Conservation (phyloP, 2,888 invertebrate genomes). For the Pasiphila rectangulata region DNA sequence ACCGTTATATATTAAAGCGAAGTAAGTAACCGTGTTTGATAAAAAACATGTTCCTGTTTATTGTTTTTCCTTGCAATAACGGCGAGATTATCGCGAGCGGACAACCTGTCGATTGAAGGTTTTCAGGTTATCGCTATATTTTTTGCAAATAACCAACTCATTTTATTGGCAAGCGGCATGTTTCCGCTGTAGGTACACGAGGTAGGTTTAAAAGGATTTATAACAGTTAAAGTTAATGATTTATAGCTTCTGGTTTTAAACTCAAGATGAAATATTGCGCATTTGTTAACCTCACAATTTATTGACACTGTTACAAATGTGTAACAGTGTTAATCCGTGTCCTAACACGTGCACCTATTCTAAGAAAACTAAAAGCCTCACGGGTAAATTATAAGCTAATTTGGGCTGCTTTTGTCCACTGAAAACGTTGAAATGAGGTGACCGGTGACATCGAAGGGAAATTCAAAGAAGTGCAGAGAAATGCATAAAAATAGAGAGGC, state of each 20-base stretch:
- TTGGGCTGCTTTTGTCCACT: neutral
- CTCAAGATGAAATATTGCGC: constrained; percentile 6
- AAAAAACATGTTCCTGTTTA: constrained; percentile 37
- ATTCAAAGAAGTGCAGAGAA: constrained; percentile 23
- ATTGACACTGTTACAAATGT: neutral
- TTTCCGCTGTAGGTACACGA: constrained; percentile 27
- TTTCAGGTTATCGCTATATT: constrained; percentile 26
- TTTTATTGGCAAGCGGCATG: constrained; percentile 16
- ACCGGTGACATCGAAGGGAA: constrained; percentile 16
- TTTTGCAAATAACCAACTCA: constrained; percentile 23
- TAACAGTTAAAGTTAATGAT: constrained; percentile 24
- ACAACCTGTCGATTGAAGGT: constrained; percentile 26
- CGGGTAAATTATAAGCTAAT: neutral
- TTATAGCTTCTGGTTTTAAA: constrained; percentile 24
- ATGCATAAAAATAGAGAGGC: constrained; percentile 24
- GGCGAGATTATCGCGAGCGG: constrained; percentile 27
- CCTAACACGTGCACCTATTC: no score
- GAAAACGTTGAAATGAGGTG: constrained; percentile 9
- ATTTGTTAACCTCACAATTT: constrained; percentile 1
- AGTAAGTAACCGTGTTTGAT: constrained; percentile 31
- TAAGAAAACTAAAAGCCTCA: no score
- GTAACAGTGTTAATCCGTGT: no score
- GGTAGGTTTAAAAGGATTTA: constrained; percentile 27
- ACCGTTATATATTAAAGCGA: constrained; percentile 34
- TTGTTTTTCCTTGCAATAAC: constrained; percentile 35